Conservation (phyloP, 2,888 invertebrate species). For the Agriopis aurantiaria region DNA sequence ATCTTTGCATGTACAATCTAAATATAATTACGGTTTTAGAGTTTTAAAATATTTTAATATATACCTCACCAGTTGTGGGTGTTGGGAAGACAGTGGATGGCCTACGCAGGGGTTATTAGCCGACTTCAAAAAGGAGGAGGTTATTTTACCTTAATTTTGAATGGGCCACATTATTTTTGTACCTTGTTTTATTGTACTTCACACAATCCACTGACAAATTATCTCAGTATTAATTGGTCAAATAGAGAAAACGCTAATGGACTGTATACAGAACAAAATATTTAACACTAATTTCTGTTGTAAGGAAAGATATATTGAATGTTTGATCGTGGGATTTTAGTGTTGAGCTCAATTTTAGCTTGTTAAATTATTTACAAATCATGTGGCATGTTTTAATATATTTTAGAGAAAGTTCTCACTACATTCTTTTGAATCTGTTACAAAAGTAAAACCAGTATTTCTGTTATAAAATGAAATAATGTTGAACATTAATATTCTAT, state of each 20-base stretch:
- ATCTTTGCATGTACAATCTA: constrained; percentile 70
- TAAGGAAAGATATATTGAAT: constrained; percentile 43
- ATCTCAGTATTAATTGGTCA: constrained; percentile 64
- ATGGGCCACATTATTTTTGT: constrained; percentile 63
- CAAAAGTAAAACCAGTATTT: constrained; percentile 57
- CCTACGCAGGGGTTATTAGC: constrained; percentile 60
- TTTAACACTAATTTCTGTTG: constrained; percentile 44
- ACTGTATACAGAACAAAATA: constrained; percentile 28
- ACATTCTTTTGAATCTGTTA: constrained; percentile 58
- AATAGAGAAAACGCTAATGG: constrained; percentile 35
- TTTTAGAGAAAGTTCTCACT: constrained; percentile 43
- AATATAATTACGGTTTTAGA: constrained; percentile 52
- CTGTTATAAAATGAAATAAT: constrained; percentile 60
- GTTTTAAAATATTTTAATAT: constrained; percentile 46
- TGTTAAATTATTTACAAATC: constrained; percentile 42
- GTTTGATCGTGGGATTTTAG: constrained; percentile 45
- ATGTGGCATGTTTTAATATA: constrained; percentile 40
- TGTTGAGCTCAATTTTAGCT: constrained; percentile 60
- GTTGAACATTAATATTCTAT: constrained; percentile 76
- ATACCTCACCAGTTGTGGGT: constrained; percentile 55
- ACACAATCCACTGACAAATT: constrained; percentile 58
- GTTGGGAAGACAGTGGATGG: constrained; percentile 56
- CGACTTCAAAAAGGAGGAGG: no score
- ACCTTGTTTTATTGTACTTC: constrained; percentile 53
- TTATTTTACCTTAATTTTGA: constrained; percentile 42